Percentiles rank a stretch among this genome's conserved stretches.
phyloP scores from a whole-genome alignment of 2,113 vertebrate genomes.

The Butastur rufipennis region DNA sequence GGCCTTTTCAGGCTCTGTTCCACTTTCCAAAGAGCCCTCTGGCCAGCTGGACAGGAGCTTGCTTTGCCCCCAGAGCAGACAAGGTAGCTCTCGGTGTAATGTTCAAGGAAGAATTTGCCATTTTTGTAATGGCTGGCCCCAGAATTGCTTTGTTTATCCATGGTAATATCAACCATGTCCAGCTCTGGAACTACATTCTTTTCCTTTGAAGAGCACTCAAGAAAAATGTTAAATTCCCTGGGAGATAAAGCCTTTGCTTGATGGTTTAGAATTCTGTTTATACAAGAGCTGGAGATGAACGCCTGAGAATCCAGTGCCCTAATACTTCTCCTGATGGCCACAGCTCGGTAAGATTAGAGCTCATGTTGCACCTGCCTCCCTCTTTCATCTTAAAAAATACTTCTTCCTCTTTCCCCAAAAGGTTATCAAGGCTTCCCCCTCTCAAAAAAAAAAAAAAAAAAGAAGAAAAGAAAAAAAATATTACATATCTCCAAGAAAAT shows the following conservation, averaged over 20 bases:
- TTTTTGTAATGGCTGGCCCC: neutral
- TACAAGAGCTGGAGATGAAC: neutral
- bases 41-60: neutral
- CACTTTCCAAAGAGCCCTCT: neutral
- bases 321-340: neutral
- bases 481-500: neutral
- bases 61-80: neutral
- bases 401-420: neutral
- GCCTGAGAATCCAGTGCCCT: neutral
- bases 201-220: neutral
- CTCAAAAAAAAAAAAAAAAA: neutral
- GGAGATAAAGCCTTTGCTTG: neutral
- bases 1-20: neutral
- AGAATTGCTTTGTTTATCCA: neutral
- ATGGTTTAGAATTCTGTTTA: slow-evolving; percentile 6
- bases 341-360: neutral
- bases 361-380: neutral
- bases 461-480: no score
- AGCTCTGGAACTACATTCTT: neutral
- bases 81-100: neutral
- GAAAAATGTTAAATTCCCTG: neutral
- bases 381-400: neutral
- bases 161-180: neutral
- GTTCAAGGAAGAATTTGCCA: neutral
- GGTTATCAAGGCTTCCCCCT: neutral